Percentiles rank a stretch among this genome's conserved stretches.
phyloP scores from a whole-genome alignment of 1,140 invertebrate genomes.

The Chrysopa pallens region DNA sequence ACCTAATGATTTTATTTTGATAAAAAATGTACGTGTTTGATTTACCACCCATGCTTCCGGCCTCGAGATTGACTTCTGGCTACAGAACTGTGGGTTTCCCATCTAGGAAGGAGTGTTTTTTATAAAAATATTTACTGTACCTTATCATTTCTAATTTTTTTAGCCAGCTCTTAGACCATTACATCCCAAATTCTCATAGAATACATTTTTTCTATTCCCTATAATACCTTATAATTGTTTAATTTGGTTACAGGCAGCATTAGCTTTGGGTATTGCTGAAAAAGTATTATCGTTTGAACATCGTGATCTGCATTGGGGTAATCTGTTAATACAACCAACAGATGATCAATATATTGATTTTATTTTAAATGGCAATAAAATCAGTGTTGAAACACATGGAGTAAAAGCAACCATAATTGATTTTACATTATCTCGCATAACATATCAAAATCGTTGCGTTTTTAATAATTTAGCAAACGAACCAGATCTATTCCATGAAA shows the following conservation, averaged over 20 bases:
- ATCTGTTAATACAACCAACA: conserved; percentile 56
- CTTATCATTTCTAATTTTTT: too few species aligned
- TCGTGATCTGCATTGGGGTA: conserved; percentile 85
- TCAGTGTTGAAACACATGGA: conserved; percentile 27
- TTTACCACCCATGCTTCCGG: too few species aligned
- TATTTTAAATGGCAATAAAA: conserved; percentile 26
- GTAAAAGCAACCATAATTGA: conserved; percentile 67
- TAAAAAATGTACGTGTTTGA: too few species aligned
- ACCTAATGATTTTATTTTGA: too few species aligned
- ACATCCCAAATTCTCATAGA: too few species aligned
- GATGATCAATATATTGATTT: conserved; percentile 28
- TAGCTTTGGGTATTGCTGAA: conserved; percentile 69
- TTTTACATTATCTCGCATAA: conserved; percentile 75
- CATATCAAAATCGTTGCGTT: conserved; percentile 41
- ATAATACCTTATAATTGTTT: too few species aligned
- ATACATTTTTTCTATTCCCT: too few species aligned
- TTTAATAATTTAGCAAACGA: conserved; percentile 67
- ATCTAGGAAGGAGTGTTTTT: too few species aligned
- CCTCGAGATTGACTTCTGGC: too few species aligned
- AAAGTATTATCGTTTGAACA: conserved; percentile 74
- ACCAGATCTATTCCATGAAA: conserved; percentile 56
- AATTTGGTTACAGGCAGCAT: conserved; percentile 36
- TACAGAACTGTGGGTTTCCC: too few species aligned
- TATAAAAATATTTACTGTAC: too few species aligned
- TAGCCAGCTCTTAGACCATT: too few species aligned